Evolutionary conservation across 2,888 invertebrate species (phyloP), one percentile per base, ranked within the genome.

Genomic region (Drosophila rellima): DNA sequence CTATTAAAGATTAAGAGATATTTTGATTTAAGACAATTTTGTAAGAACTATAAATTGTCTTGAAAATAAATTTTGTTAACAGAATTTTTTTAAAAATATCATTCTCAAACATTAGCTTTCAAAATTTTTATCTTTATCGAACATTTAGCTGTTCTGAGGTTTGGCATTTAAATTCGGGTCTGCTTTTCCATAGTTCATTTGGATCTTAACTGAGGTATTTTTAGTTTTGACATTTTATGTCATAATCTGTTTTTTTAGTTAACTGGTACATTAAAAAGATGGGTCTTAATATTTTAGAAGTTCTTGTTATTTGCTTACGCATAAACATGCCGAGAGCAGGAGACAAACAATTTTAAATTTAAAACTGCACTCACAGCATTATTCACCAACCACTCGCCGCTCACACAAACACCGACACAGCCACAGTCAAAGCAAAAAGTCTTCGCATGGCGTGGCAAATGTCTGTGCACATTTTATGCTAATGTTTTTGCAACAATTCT

Each of bases 401-500:
- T 6, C 39, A 39, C 10, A 15, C 10, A 7, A 7, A 8, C 18
- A 23, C 20, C 42, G 55, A 57, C 48, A 59, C 65, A 26, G 5
- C 6, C 26, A 26, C 26, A 74, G 66, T 67, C 51, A 56, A 7
- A 40, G 37, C 56, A 62, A 66, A 72, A 68, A 69, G 63, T 75
- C 52, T 65, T 52, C 33, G 63, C 47, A 59, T 56, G 65, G 62
- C 60, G 44, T 44, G 62, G 66, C 56, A 70, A 69, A 74, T 72
- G 68, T 69, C 73, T 80, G 80, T 75, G 69, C 70, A 72, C 57
- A 62, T 70, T 79, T 74, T 79, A 70, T 73, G 70, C 56, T 56
- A 78, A 78, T 78, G 48, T 47, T 73, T 68, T 59, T 59, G 80
- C 77, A 72, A 70, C 70, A 82, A 66, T 79, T 70, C 70, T 70